phyloP scores from a whole-genome alignment of 2,888 invertebrate species.

The Resseliella maxima region DNA sequence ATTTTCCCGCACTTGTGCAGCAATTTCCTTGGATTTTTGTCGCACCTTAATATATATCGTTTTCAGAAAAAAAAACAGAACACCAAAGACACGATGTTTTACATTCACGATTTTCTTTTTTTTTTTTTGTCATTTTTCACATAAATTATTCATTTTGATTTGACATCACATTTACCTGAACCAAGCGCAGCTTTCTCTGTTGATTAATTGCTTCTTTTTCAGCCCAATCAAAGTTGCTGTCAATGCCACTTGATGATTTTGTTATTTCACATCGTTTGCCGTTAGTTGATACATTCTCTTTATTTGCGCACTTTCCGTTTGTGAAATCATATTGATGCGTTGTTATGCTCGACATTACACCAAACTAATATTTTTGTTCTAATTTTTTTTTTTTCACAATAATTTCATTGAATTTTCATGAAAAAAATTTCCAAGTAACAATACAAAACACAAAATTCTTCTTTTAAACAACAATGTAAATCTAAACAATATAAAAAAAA shows the following conservation, averaged over 20 bases:
- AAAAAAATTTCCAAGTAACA: no score
- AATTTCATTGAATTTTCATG: not conserved
- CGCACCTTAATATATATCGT: constrained; percentile 69
- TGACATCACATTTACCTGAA: not conserved
- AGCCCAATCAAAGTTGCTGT: constrained; percentile 37
- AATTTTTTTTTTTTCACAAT: not conserved
- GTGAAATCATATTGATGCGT: constrained; percentile 30
- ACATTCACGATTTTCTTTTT: no score
- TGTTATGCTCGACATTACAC: constrained; percentile 21
- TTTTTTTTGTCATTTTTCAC: not conserved
- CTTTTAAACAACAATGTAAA: not conserved
- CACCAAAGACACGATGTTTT: no score
- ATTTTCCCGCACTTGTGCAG: constrained; percentile 69
- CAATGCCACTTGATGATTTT: constrained; percentile 53
- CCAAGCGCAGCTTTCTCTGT: constrained; percentile 39
- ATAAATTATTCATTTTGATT: not conserved
- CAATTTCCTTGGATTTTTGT: constrained; percentile 73
- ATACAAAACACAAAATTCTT: not conserved
- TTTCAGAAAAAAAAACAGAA: constrained; percentile 1
- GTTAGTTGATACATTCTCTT: constrained; percentile 2
- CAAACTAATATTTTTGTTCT: not conserved
- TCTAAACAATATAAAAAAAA: constrained; percentile 6
- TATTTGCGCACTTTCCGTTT: constrained; percentile 7
- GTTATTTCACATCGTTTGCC: not conserved
- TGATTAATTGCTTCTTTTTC: constrained; percentile 20